Conservation (phyloP, 2,797 vertebrate genomes). For the Gallinago solitaria region DNA sequence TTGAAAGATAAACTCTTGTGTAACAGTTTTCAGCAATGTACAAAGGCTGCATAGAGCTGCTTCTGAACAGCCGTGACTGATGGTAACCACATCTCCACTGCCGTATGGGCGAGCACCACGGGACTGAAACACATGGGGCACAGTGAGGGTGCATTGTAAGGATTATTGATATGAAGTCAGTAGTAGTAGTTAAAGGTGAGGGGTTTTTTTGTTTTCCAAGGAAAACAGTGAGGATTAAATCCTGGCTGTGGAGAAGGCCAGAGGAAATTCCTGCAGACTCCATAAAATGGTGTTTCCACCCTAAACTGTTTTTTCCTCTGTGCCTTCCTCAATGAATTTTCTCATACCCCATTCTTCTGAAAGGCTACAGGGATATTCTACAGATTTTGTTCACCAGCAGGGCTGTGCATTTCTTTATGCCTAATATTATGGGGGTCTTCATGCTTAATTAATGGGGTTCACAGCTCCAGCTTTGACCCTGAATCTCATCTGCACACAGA, state of each 20-base stretch:
- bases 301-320: background rate
- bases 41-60: background rate
- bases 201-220: background rate
- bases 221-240: background rate
- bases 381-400: background rate
- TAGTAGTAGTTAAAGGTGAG: background rate
- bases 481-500: background rate
- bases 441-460: background rate
- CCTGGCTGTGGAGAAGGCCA: background rate
- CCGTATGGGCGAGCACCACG: rapidly evolving
- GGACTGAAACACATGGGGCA: background rate
- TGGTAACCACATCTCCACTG: background rate
- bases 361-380: background rate
- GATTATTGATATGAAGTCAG: background rate
- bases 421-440: background rate
- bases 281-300: background rate
- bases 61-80: background rate
- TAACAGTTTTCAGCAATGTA: background rate
- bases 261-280: background rate
- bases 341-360: background rate
- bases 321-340: background rate
- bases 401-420: background rate
- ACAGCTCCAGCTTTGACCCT: background rate
- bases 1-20: background rate
- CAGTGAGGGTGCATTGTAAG: background rate